phyloP scores from a whole-genome alignment of 2,888 invertebrate genomes.

The Zele albiditarsus region DNA sequence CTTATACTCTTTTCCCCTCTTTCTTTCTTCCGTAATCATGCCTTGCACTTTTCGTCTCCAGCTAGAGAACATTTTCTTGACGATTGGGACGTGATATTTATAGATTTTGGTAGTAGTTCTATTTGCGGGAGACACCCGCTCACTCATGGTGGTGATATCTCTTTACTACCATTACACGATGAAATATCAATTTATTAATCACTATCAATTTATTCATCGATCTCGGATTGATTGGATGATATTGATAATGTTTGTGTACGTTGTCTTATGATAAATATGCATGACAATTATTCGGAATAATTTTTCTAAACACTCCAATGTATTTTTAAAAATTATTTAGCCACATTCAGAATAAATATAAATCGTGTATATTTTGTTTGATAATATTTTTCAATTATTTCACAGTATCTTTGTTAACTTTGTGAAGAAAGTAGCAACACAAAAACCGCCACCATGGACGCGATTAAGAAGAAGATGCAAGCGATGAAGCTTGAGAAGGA shows the following conservation, averaged over 20 bases:
- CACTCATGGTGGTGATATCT: constrained; percentile 40
- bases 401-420: constrained; percentile 64
- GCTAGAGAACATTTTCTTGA: constrained; percentile 39
- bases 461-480: constrained; percentile 99
- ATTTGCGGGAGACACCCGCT: constrained; percentile 68
- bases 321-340: neutral
- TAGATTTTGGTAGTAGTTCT: constrained; percentile 68
- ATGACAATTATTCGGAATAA: neutral
- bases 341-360: neutral
- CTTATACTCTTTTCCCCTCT: constrained; percentile 10
- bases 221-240: neutral
- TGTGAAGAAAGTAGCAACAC: constrained; percentile 68
- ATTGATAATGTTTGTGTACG: neutral
- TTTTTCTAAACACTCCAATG: neutral
- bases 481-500: constrained; percentile 99
- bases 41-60: constrained; percentile 44
- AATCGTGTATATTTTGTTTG: constrained; percentile 37
- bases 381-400: neutral
- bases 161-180: constrained; percentile 8
- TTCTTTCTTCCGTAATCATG: neutral
- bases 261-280: neutral
- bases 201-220: neutral
- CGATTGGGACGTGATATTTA: constrained; percentile 64
- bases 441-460: constrained; percentile 93
- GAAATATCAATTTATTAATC: neutral